Percentiles rank a stretch among this genome's conserved stretches.
phyloP scores from a whole-genome alignment of 2,888 invertebrate species.

The Cantharis lateralis region DNA sequence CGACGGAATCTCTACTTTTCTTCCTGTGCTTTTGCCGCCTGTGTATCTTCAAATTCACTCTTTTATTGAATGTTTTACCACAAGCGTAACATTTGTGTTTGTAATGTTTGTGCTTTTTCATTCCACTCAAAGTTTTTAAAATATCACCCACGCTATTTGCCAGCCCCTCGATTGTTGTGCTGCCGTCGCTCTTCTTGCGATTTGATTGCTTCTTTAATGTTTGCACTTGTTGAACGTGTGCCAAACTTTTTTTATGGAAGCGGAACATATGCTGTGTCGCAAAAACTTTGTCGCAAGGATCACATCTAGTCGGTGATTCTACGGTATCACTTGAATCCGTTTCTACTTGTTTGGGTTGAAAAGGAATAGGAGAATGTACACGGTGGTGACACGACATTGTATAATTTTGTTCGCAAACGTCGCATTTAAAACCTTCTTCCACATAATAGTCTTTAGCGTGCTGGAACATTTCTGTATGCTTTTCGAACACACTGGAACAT shows the following conservation, averaged over 20 bases:
- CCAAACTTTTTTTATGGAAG: slow-evolving; percentile 22
- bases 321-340: neutral
- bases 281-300: slow-evolving; percentile 14
- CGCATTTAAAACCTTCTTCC: slow-evolving; percentile 9
- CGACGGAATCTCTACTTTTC: neutral
- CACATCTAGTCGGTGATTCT: neutral
- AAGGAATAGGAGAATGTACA: neutral
- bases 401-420: slow-evolving; percentile 8
- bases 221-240: slow-evolving; percentile 18
- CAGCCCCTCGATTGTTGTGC: slow-evolving; percentile 12
- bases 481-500: slow-evolving; percentile 16
- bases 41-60: slow-evolving; percentile 15
- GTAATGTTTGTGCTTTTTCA: slow-evolving; percentile 7
- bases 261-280: slow-evolving; percentile 4
- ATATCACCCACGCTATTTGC: slow-evolving; percentile 14
- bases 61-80: slow-evolving; percentile 7
- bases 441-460: slow-evolving; percentile 15
- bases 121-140: slow-evolving; percentile 12
- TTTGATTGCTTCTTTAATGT: slow-evolving; percentile 4
- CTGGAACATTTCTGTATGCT: slow-evolving; percentile 16
- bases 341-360: too few species aligned
- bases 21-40: slow-evolving; percentile 11
- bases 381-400: slow-evolving; percentile 18
- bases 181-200: neutral
- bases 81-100: slow-evolving; percentile 8